phyloP scores from a whole-genome alignment of 2,113 vertebrate genomes.

The Trematocara stigmaticum region DNA sequence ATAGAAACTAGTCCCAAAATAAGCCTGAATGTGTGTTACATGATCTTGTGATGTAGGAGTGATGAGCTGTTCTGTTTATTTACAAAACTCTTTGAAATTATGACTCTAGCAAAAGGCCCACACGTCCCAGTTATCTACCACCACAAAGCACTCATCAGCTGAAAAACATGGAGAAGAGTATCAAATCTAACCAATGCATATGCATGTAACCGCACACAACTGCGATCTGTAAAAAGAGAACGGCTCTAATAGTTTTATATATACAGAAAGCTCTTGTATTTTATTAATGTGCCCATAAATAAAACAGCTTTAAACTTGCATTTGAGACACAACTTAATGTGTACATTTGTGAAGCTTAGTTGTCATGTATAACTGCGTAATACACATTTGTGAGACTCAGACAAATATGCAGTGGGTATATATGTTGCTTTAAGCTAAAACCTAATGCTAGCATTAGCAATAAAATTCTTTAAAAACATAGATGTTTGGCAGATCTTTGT shows the following conservation, averaged over 20 bases:
- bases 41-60: background rate
- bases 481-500: background rate
- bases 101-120: background rate
- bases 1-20: background rate
- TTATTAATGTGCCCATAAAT: background rate
- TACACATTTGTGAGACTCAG: background rate
- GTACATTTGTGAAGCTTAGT: background rate
- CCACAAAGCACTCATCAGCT: background rate
- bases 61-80: background rate
- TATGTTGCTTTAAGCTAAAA: background rate
- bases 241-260: background rate
- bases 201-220: background rate
- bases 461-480: background rate
- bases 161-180: background rate
- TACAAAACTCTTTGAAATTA: background rate
- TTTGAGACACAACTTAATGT: background rate
- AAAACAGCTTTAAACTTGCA: background rate
- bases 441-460: background rate
- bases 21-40: background rate
- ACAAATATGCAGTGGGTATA: background rate
- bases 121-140: background rate
- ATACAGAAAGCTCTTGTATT: background rate
- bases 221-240: background rate
- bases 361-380: background rate
- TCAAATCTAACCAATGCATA: background rate